These are phyloP conservation scores for Cisticola juncidis DNA, from an alignment of 2,113 vertebrate genomes.

Conservation along the genomic window DNA sequence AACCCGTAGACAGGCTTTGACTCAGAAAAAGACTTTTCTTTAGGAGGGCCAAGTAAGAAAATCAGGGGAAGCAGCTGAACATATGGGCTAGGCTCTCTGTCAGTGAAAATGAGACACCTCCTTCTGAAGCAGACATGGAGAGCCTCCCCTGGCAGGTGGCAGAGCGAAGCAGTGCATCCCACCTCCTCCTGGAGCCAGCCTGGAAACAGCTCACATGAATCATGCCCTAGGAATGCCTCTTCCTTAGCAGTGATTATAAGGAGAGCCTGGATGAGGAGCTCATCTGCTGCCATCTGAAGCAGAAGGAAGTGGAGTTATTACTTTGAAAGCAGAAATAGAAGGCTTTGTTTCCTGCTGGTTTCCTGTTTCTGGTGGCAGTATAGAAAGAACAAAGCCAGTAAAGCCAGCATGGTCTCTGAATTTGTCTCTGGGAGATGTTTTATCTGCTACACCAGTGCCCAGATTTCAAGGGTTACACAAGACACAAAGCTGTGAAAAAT, in stretches of 20 bases:
- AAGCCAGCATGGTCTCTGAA: not conserved
- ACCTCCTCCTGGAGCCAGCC: not conserved
- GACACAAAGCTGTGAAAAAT: not conserved
- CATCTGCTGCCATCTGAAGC: not conserved
- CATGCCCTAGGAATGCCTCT: not conserved
- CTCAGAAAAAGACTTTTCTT: not conserved
- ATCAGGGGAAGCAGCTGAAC: not conserved
- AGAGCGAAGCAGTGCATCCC: not conserved
- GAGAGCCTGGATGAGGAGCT: not conserved
- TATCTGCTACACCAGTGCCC: not conserved
- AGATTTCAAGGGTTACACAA: not conserved
- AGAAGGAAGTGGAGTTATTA: not conserved
- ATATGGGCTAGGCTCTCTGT: not conserved
- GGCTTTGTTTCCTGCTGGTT: not conserved
- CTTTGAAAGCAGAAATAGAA: not conserved
- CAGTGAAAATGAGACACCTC: not conserved
- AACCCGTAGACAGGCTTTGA: not conserved
- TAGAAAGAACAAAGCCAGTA: not conserved
- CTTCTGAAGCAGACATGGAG: not conserved
- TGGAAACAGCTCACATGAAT: not conserved
- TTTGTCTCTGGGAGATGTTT: not conserved
- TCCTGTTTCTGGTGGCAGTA: not conserved
- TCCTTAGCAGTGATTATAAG: not conserved
- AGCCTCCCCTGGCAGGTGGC: not conserved
- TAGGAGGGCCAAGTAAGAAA: not conserved